A percentile compares a stretch with the other conserved stretches of the same genome.
phyloP scores from a whole-genome alignment of 2,888 invertebrate species.

The Mantis religiosa region DNA sequence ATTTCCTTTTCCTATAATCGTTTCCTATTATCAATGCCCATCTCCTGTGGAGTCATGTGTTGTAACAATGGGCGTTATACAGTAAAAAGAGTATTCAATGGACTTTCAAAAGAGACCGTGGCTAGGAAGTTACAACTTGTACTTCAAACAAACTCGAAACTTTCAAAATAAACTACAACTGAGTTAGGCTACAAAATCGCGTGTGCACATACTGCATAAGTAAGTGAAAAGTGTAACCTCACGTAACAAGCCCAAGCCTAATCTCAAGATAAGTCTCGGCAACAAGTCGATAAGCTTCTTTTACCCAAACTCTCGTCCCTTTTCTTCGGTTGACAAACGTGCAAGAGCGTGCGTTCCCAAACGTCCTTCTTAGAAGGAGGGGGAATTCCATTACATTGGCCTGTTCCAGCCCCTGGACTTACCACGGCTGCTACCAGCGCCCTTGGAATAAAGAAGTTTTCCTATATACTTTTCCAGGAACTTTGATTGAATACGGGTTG shows the following conservation, averaged over 20 bases:
- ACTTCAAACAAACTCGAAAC: neutral
- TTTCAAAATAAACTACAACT: neutral
- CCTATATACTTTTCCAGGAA: conserved; percentile 20
- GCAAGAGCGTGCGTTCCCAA: neutral
- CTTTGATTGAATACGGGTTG: conserved; percentile 26
- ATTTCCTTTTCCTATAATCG: no score
- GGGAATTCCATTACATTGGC: neutral
- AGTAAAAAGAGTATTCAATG: no score
- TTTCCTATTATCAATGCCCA: no score
- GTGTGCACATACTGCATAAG: neutral
- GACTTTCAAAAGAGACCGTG: no score
- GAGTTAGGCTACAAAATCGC: neutral
- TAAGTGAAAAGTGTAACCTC: neutral
- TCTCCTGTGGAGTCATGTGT: no score
- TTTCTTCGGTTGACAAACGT: neutral
- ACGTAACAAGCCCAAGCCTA: neutral
- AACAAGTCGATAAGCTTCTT: neutral
- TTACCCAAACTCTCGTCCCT: neutral
- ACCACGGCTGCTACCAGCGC: neutral
- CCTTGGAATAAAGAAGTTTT: conserved; percentile 20
- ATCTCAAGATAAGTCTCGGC: neutral
- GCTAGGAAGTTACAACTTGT: neutral
- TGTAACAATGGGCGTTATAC: no score
- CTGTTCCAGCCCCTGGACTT: neutral
- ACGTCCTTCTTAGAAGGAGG: no score